These are phyloP conservation scores for Monomorium pharaonis DNA, from an alignment of 1,140 invertebrate genomes.

Conservation along the genomic window DNA sequence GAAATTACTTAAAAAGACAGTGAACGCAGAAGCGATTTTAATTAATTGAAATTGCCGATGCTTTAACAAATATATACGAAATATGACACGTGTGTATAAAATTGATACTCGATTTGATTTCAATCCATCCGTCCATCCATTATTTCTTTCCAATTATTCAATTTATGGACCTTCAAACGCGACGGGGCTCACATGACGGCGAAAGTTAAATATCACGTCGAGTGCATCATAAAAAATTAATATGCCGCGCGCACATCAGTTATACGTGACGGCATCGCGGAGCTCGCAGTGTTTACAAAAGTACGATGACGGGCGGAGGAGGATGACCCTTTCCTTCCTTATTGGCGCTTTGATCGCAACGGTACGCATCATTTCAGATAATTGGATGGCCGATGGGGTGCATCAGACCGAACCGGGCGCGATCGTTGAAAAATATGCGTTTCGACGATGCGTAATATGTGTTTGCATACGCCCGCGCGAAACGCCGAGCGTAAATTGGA, in stretches of 20 bases:
- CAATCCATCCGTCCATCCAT: not conserved
- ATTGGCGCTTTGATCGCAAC: constrained; percentile 35
- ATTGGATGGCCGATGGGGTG: constrained; percentile 66
- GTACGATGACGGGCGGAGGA: not conserved
- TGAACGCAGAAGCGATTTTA: not conserved
- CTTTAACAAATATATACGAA: constrained; percentile 7
- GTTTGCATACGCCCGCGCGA: constrained; percentile 50
- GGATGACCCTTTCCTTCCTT: constrained; percentile 40
- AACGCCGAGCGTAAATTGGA: constrained; percentile 72
- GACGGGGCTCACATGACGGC: not conserved
- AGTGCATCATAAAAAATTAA: constrained; percentile 32
- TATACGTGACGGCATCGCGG: constrained; percentile 34
- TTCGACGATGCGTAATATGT: not conserved
- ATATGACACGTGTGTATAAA: constrained; percentile 1
- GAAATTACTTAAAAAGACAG: not conserved
- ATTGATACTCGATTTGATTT: constrained; percentile 3
- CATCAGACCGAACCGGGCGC: constrained; percentile 59
- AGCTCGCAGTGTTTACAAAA: constrained; percentile 26
- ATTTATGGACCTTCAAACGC: constrained; percentile 13
- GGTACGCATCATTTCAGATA: constrained; percentile 68
- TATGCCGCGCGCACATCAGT: constrained; percentile 25
- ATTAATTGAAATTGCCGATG: not conserved
- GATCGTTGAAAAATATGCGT: constrained; percentile 66
- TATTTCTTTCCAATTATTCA: constrained; percentile 23
- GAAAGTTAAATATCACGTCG: constrained; percentile 32